phyloP scores from a whole-genome alignment of 2,113 vertebrate species.

The Triplophysa tibetana region DNA sequence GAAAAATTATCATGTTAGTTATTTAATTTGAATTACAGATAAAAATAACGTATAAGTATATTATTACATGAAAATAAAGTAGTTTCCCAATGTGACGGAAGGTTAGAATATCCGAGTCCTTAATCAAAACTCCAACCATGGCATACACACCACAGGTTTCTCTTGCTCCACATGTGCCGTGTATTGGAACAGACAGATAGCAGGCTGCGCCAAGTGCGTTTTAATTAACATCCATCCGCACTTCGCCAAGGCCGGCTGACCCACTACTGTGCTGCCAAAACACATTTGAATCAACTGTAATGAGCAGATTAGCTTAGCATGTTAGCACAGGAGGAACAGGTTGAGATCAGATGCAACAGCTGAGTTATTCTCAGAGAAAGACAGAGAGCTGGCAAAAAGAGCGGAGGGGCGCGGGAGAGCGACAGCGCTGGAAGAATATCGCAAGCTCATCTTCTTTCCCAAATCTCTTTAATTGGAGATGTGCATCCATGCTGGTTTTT shows the following conservation, averaged over 20 bases:
- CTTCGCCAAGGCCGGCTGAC: constrained; percentile 5
- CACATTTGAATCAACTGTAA: constrained; percentile 49
- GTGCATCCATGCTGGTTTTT: constrained; percentile 23
- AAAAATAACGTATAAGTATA: too few relatives aligned
- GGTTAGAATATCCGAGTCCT: not conserved
- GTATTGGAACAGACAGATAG: constrained; percentile 71
- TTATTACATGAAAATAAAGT: too few relatives aligned
- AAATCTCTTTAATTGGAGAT: constrained; percentile 17
- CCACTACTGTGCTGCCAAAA: constrained; percentile 45
- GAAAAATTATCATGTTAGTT: too few relatives aligned
- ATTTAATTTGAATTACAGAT: too few relatives aligned
- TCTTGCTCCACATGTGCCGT: constrained; percentile 35
- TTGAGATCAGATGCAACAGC: constrained; percentile 18
- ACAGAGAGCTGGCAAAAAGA: not conserved
- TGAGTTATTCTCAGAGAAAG: not conserved
- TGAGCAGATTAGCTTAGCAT: constrained; percentile 42
- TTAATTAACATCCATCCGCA: constrained; percentile 64
- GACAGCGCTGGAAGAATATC: not conserved
- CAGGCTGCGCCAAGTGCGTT: constrained; percentile 66
- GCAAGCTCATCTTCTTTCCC: not conserved
- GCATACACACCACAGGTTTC: not conserved
- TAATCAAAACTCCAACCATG: constrained; percentile 18
- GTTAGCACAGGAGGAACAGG: constrained; percentile 14
- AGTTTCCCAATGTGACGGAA: too few relatives aligned
- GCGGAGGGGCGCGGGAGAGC: not conserved